Conservation (phyloP, 2,888 invertebrate genomes). For the Chaitophorus viminalis region DNA sequence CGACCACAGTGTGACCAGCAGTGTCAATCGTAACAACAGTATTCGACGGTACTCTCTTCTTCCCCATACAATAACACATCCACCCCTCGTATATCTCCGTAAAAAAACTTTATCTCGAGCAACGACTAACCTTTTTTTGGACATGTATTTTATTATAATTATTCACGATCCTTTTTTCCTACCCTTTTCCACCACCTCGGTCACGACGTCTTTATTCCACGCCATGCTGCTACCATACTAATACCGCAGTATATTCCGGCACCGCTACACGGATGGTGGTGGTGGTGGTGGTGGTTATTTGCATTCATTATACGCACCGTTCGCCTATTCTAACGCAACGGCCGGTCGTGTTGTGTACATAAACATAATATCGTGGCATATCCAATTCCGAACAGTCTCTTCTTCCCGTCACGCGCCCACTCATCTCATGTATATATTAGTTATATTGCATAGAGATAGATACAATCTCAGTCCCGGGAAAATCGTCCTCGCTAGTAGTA, state of each 20-base stretch:
- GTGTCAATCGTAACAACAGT: no score
- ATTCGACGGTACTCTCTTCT: no score
- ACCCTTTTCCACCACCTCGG: background rate
- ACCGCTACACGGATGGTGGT: background rate
- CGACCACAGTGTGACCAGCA: no score
- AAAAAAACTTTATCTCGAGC: constrained; percentile 25
- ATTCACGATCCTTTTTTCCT: constrained; percentile 9
- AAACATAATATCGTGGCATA: background rate
- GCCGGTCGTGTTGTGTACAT: no score
- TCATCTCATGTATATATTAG: no score
- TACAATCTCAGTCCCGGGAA: background rate
- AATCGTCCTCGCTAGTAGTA: background rate
- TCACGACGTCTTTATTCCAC: no score
- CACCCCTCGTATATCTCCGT: background rate
- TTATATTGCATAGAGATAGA: background rate
- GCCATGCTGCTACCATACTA: background rate
- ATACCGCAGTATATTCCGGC: background rate
- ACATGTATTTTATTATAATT: background rate
- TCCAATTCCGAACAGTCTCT: background rate
- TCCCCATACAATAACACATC: no score
- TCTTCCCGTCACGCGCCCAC: background rate
- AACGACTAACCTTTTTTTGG: background rate
- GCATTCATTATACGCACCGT: constrained; percentile 14
- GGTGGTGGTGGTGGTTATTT: constrained; percentile 1
- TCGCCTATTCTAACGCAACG: background rate